phyloP scores from a whole-genome alignment of 2,113 vertebrate species.

The Canis aureus region DNA sequence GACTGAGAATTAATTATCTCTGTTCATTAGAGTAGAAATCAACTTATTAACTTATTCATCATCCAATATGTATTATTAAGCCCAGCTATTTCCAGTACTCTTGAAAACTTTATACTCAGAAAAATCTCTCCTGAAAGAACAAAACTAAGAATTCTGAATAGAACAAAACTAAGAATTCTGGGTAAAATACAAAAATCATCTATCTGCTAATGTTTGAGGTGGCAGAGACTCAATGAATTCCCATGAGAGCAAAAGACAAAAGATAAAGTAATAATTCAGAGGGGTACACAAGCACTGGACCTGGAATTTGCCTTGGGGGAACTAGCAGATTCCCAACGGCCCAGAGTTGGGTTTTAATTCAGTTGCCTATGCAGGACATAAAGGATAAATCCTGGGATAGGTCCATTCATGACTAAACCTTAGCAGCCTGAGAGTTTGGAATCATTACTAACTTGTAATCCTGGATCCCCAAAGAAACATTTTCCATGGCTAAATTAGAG shows the following conservation, averaged over 20 bases:
- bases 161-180: not conserved
- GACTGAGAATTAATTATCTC: not conserved
- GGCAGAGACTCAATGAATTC: constrained; percentile 24
- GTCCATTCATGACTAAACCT: not conserved
- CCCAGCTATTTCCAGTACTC: not conserved
- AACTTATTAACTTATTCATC: not conserved
- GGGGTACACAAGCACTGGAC: not conserved
- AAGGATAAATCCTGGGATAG: not conserved
- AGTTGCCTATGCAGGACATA: not conserved
- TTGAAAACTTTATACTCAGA: not conserved
- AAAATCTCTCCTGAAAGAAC: not conserved
- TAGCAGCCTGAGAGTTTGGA: not conserved
- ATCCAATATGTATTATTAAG: constrained; percentile 5
- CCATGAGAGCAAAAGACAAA: not conserved
- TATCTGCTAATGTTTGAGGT: not conserved
- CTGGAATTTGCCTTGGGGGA: not conserved
- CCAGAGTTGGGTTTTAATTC: not conserved
- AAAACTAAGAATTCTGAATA: not conserved
- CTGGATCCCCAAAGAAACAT: not conserved
- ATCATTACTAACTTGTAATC: not conserved
- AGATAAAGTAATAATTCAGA: not conserved
- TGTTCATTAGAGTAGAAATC: not conserved
- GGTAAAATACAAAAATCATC: not conserved
- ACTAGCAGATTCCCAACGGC: not conserved
- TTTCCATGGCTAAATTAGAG: not conserved